A percentile compares a stretch with the other conserved stretches of the same genome.
Conservation (phyloP, 53 echinoderm and acorn worm species). For the Holothuria leucospilota region DNA sequence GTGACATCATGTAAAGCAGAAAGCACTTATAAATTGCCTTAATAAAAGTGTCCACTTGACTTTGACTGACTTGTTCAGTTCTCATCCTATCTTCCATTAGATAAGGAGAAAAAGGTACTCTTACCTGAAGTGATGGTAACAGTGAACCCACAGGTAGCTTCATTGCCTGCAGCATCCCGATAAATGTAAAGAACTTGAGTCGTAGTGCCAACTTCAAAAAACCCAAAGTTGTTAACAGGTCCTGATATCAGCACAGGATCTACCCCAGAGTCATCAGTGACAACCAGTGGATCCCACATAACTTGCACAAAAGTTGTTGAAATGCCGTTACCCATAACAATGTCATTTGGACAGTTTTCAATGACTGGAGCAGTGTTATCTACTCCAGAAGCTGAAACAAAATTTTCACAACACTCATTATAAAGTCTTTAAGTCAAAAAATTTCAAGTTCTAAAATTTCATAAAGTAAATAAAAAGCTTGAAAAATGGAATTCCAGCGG, state of each 20-base stretch:
- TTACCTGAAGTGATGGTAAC: slow-evolving; percentile 19
- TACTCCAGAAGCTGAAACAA: slow-evolving; percentile 12
- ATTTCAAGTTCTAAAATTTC: too few relatives aligned
- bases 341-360: slow-evolving; percentile 60
- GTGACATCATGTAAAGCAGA: too few relatives aligned
- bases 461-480: too few relatives aligned
- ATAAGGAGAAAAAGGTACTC: background rate
- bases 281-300: slow-evolving; percentile 9
- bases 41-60: too few relatives aligned
- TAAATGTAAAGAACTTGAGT: slow-evolving; percentile 41
- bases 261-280: slow-evolving; percentile 36
- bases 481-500: too few relatives aligned
- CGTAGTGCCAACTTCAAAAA: slow-evolving; percentile 26
- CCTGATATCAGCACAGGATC: background rate
- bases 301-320: slow-evolving; percentile 15
- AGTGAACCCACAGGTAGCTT: slow-evolving; percentile 37
- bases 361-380: slow-evolving; percentile 56
- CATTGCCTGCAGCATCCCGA: slow-evolving; percentile 50
- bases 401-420: too few relatives aligned
- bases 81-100: too few relatives aligned
- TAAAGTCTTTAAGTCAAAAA: too few relatives aligned
- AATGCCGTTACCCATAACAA: background rate
- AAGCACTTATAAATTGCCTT: too few relatives aligned
- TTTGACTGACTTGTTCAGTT: too few relatives aligned
- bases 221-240: slow-evolving; percentile 22